A percentile compares a stretch with the other conserved stretches of the same genome.
These are phyloP conservation scores for Sacculina carcini DNA, from an alignment of 2,888 invertebrate genomes.

Conservation along the genomic window DNA sequence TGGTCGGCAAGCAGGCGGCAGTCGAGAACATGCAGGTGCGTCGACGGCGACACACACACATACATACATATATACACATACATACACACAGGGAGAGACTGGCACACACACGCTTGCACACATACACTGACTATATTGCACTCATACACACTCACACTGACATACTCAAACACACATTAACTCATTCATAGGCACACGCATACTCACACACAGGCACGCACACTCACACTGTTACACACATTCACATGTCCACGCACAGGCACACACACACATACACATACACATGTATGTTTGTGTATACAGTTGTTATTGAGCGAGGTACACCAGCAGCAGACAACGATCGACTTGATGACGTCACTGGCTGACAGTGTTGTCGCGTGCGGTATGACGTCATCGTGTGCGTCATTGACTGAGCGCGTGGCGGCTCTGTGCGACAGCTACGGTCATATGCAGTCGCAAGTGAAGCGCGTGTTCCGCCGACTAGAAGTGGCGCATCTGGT, in stretches of 20 bases:
- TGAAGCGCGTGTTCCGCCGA: conserved; percentile 77
- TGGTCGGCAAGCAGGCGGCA: conserved; percentile 69
- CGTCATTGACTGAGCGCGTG: too few relatives aligned
- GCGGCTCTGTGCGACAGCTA: too few relatives aligned
- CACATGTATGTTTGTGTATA: conserved; percentile 6
- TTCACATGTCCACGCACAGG: neutral
- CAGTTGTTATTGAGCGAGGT: conserved; percentile 56
- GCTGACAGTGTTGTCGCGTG: too few relatives aligned
- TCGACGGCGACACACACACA: neutral
- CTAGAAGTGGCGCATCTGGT: conserved; percentile 69
- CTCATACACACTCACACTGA: neutral
- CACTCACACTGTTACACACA: too few relatives aligned
- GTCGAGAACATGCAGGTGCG: conserved; percentile 10
- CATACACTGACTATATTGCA: neutral
- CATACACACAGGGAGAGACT: neutral
- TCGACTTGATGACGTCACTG: conserved; percentile 73
- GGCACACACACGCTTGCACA: neutral
- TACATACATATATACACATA: neutral
- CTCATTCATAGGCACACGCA: neutral
- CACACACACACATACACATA: neutral
- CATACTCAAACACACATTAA: neutral
- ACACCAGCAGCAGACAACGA: conserved; percentile 74
- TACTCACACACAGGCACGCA: neutral
- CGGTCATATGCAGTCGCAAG: conserved; percentile 57
- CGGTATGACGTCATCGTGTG: too few relatives aligned